Evolutionary conservation across 1,140 invertebrate species (phyloP).

Genomic region (Leptinotarsa defecta): DNA sequence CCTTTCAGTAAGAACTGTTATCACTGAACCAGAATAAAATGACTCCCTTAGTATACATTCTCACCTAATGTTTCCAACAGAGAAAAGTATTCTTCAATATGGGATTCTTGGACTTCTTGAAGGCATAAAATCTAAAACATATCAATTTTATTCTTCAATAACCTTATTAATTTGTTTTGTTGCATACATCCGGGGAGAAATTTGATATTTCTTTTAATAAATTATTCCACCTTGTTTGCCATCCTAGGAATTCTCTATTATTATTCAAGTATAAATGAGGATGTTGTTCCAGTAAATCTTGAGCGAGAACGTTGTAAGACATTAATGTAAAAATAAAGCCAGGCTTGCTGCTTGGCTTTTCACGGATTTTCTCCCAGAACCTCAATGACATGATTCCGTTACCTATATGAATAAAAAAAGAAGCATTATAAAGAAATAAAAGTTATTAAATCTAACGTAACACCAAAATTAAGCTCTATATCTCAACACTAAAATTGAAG

Average conservation of each 20-base stretch:
- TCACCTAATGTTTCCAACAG: constrained; percentile 59
- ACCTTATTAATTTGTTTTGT: neutral
- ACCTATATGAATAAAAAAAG: neutral
- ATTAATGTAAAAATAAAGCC: constrained; percentile 57
- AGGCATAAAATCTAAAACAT: constrained; percentile 73
- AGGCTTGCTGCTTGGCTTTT: constrained; percentile 26
- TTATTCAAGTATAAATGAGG: constrained; percentile 73
- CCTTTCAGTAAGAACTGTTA: too few relatives aligned
- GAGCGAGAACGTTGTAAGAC: constrained; percentile 89
- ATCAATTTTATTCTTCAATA: constrained; percentile 18
- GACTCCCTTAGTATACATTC: constrained; percentile 55
- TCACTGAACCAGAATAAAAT: constrained; percentile 47
- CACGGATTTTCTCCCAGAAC: constrained; percentile 13
- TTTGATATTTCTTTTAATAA: constrained; percentile 74
- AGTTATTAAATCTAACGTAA: neutral
- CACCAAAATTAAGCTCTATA: neutral
- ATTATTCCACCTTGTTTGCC: constrained; percentile 70
- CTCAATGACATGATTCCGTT: constrained; percentile 15
- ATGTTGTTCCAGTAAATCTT: constrained; percentile 78
- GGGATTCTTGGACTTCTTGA: constrained; percentile 85
- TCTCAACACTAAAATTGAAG: neutral
- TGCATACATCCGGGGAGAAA: constrained; percentile 74
- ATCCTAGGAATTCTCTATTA: constrained; percentile 64
- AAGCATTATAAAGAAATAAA: neutral
- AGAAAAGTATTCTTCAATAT: constrained; percentile 67